Percentiles rank a stretch among this genome's conserved stretches.
Evolutionary conservation across 2,888 invertebrate species (phyloP).

Genomic region (Trachelus iudaicus): DNA sequence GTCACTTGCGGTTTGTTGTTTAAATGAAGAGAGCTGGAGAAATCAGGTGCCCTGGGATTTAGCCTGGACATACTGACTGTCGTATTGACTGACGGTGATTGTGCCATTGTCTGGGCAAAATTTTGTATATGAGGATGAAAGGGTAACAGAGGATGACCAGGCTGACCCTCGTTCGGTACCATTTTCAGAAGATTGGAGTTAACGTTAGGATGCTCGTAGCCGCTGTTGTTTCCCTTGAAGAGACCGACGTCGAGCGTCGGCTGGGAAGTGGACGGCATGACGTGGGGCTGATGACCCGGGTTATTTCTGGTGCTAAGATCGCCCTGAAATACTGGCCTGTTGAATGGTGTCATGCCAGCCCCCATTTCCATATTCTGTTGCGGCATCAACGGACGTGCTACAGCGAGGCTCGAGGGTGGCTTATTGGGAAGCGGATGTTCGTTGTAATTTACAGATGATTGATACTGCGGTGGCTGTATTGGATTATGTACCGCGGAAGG

Average conservation of each 20-base stretch:
- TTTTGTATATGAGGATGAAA: slow-evolving; percentile 56
- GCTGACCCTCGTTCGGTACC: slow-evolving; percentile 58
- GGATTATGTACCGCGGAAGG: slow-evolving; percentile 51
- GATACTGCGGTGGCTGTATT: slow-evolving; percentile 54
- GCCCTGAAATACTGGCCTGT: slow-evolving; percentile 51
- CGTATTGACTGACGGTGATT: slow-evolving; percentile 60
- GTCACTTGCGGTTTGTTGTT: slow-evolving; percentile 59
- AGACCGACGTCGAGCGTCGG: slow-evolving; percentile 51
- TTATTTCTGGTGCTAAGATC: slow-evolving; percentile 48
- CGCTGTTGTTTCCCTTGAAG: slow-evolving; percentile 50
- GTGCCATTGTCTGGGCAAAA: slow-evolving; percentile 52
- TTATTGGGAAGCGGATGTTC: slow-evolving; percentile 53
- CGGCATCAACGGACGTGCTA: slow-evolving; percentile 56
- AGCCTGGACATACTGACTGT: slow-evolving; percentile 74
- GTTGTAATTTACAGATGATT: slow-evolving; percentile 48
- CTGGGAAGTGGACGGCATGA: slow-evolving; percentile 52
- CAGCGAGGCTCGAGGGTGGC: slow-evolving; percentile 57
- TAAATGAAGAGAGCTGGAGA: slow-evolving; percentile 70
- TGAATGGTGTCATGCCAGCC: slow-evolving; percentile 47
- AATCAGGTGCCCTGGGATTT: slow-evolving; percentile 86
- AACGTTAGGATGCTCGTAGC: slow-evolving; percentile 53
- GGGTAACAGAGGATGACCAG: slow-evolving; percentile 47
- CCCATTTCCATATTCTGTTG: slow-evolving; percentile 51
- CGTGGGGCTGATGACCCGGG: slow-evolving; percentile 45
- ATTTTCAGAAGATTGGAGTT: slow-evolving; percentile 65